Conservation (phyloP, 2,888 invertebrate genomes). For the Ptilodon capucinus region DNA sequence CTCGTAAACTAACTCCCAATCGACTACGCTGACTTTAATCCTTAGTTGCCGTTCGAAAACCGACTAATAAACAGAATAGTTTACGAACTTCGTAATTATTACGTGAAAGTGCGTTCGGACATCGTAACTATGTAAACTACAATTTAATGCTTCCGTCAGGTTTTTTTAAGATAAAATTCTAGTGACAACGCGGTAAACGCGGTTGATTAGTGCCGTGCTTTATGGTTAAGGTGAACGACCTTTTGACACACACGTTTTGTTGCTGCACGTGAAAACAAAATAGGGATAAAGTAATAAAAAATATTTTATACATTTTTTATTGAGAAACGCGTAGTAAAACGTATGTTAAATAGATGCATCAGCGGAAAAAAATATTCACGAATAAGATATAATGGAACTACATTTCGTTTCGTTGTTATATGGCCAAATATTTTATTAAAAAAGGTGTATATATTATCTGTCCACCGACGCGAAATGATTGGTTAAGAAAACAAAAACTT, state of each 20-base stretch:
- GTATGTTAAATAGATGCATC: too few species aligned
- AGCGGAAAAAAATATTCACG: too few species aligned
- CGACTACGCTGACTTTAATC: not conserved
- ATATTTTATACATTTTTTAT: not conserved
- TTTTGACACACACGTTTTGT: constrained; percentile 5
- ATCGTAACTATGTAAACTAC: constrained; percentile 9
- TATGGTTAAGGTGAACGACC: constrained; percentile 7
- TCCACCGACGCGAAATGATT: too few species aligned
- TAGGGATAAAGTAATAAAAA: not conserved
- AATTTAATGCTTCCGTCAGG: constrained; percentile 17
- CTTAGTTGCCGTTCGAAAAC: constrained; percentile 7
- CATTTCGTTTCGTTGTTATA: too few species aligned
- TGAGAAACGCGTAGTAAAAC: too few species aligned
- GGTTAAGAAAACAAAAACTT: too few species aligned
- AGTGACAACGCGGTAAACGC: constrained; percentile 22
- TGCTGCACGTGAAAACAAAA: not conserved
- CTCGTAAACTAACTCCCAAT: constrained; percentile 6
- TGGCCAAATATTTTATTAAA: too few species aligned
- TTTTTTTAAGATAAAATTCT: constrained; percentile 22
- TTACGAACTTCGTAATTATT: constrained; percentile 24
- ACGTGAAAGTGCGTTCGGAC: constrained; percentile 23
- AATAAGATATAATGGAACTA: too few species aligned
- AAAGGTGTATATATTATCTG: too few species aligned
- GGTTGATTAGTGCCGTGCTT: constrained; percentile 15
- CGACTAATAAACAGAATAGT: constrained; percentile 22